Base-by-base conservation (phyloP, 2,888 invertebrate genomes). In the Lumbricus terrestris region DNA sequence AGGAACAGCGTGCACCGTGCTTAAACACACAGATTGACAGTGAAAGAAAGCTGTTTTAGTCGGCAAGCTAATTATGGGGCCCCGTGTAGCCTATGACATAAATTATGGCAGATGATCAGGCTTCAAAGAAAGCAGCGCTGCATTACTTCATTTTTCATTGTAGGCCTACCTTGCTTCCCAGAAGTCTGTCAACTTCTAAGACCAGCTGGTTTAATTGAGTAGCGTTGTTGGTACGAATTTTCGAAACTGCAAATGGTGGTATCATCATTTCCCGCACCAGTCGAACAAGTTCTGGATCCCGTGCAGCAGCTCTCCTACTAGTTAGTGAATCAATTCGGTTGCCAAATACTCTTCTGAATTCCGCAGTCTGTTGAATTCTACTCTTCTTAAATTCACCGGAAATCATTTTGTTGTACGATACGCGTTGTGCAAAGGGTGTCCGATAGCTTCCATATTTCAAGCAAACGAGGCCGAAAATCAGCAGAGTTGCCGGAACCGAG, bases 171-270 rank as follows among this genome's bases (percentile, higher is more conserved):
- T 90, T 91, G 38, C 42, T 38, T 23, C 47, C 33, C 42, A 90
- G 69, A 47, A 90, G 34, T 29, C 88, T 90, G n/a, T 91, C 91
- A n/a, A 91, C 89, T 23, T 85, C 90, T 42, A 88, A 83, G 0
- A 90, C 91, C 85, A 90, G 91, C 23, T 90, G 90, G 15, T 90
- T 91, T 90, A 90, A 90, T 89, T 89, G 90, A 20, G 90, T 88
- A 4, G 88, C 54, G 33, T 89, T 89, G 35, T 89, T 90, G 54
- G 90, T 89, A 83, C 90, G 88, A 42, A 88, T 33, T 34, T 82
- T 38, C 18, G 88, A 37, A 13, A 38, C 38, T 8, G 69, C 29
- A 34, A 90, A 85, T 13, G 91, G 91, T 40, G 90, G 90, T 83
- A 90, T 90, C 23, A 91, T 82, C 6, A 90, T 29, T 13, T 89